Conservation (phyloP, 2,888 invertebrate genomes). For the Eupeodes latifasciatus region DNA sequence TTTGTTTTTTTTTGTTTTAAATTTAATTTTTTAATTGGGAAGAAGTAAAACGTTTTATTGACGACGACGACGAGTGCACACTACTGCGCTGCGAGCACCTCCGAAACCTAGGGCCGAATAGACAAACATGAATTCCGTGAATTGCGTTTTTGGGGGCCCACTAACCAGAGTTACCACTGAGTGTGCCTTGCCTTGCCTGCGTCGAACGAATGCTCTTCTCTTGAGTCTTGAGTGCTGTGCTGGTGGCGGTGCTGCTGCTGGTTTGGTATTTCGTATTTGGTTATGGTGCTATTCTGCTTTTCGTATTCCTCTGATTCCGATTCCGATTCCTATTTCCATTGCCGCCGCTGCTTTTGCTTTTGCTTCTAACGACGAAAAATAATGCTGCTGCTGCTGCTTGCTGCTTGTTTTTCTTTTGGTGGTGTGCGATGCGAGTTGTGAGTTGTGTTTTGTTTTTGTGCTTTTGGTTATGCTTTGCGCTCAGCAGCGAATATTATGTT, state of each 20-base stretch:
- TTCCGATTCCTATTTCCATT: constrained; percentile 26
- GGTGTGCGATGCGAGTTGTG: constrained; percentile 46
- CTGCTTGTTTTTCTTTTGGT: constrained; percentile 29
- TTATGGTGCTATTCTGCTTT: constrained; percentile 53
- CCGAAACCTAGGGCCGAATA: constrained; percentile 85
- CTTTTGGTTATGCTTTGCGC: constrained; percentile 44
- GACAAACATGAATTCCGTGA: constrained; percentile 84
- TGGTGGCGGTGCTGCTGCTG: constrained; percentile 59
- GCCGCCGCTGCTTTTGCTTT: constrained; percentile 59
- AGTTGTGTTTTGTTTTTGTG: constrained; percentile 17
- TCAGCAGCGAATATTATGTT: constrained; percentile 30
- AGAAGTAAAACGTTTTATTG: constrained; percentile 80
- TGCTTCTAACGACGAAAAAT: constrained; percentile 39
- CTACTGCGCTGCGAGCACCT: constrained; percentile 84
- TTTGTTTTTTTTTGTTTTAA: constrained; percentile 65
- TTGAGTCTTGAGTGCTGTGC: constrained; percentile 67
- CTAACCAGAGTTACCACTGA: constrained; percentile 78
- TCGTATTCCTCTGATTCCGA: too few relatives aligned
- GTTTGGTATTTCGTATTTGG: background rate
- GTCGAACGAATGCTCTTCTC: constrained; percentile 68
- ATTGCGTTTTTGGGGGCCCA: constrained; percentile 83
- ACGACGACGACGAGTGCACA: constrained; percentile 81
- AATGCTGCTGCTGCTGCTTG: constrained; percentile 63
- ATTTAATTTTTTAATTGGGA: constrained; percentile 69
- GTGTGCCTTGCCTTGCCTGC: constrained; percentile 70